Evolutionary conservation across 2,113 vertebrate species (phyloP), one percentile per base, ranked within the genome.

Genomic region (Rhineura floridana): DNA sequence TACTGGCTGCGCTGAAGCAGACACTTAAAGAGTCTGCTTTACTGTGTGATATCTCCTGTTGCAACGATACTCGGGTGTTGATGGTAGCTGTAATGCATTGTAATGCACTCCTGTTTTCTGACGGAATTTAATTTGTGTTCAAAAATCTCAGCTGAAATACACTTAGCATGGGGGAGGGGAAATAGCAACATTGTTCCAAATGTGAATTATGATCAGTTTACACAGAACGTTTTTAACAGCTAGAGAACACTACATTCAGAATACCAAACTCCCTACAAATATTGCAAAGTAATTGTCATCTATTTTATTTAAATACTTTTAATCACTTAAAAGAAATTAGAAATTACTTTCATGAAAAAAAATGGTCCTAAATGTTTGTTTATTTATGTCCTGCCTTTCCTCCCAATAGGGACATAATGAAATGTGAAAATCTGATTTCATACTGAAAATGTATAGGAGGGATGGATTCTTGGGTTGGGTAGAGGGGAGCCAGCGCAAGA

Each of bases 381-480:
- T n/a, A n/a, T n/a, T n/a, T n/a, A n/a, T n/a, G n/a, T n/a, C n/a
- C n/a, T n/a, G n/a, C n/a, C n/a, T n/a, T n/a, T n/a, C n/a, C n/a
- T n/a, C n/a, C n/a, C n/a, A n/a, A n/a, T 83, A 84, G 15, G 13
- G 59, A 33, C 25, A 19, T 36, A 62, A 11, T 93, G 10, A 39
- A 59, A 79, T 75, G 77, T 0, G 1, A 25, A 59, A 92, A 78
- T n/a, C 13, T 81, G 63, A 59, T 87, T 90, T 90, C 13, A 36
- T 88, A 0, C 33, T 13, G 59, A 78, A 76, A 83, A 13, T 23
- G 42, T 42, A 39, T 65, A 21, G 1, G 36, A 52, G 75, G 77
- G 88, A 85, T 65, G 42, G 15, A 0, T 65, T 92, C 88, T 81
- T 81, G 73, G n/a, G 73, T n/a, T n/a, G n/a, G n/a, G 82, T 88